Percentiles rank a stretch among this genome's conserved stretches.
These are phyloP conservation scores for Physella acuta DNA, from an alignment of 1,140 invertebrate species.

Conservation along the genomic window DNA sequence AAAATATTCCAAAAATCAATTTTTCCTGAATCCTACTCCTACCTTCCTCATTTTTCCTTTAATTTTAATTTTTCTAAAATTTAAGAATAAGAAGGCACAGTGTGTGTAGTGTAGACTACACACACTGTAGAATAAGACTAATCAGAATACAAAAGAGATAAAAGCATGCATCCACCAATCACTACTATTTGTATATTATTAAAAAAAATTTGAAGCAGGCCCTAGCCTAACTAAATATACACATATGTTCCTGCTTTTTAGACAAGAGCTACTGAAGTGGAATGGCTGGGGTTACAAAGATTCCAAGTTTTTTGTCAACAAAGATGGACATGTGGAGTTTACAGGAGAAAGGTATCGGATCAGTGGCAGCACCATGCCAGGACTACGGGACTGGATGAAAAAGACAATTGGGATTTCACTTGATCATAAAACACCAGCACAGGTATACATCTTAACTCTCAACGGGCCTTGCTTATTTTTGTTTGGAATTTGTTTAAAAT, in stretches of 20 bases:
- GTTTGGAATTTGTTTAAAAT: too few species aligned
- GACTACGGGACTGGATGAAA: slow-evolving; percentile 80
- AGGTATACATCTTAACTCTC: too few species aligned
- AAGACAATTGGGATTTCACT: slow-evolving; percentile 72
- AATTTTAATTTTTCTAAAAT: too few species aligned
- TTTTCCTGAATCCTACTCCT: too few species aligned
- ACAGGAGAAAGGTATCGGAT: slow-evolving; percentile 83
- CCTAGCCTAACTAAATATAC: neutral
- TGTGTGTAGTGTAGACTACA: too few species aligned
- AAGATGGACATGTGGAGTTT: slow-evolving; percentile 71
- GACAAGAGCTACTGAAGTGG: slow-evolving; percentile 78
- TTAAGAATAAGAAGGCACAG: too few species aligned
- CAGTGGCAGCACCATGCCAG: slow-evolving; percentile 74
- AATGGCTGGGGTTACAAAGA: slow-evolving; percentile 99
- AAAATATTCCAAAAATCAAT: too few species aligned
- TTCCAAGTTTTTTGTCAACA: slow-evolving; percentile 73
- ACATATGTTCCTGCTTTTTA: slow-evolving; percentile 29
- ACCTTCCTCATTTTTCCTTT: too few species aligned
- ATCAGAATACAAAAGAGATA: too few species aligned
- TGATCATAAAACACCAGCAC: slow-evolving; percentile 59
- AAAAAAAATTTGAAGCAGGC: neutral
- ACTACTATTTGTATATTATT: neutral
- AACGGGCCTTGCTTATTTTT: too few species aligned
- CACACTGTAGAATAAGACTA: too few species aligned
- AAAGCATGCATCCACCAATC: neutral